These are phyloP conservation scores for Fringilla coelebs DNA, from an alignment of 2,797 vertebrate genomes.

Conservation along the genomic window DNA sequence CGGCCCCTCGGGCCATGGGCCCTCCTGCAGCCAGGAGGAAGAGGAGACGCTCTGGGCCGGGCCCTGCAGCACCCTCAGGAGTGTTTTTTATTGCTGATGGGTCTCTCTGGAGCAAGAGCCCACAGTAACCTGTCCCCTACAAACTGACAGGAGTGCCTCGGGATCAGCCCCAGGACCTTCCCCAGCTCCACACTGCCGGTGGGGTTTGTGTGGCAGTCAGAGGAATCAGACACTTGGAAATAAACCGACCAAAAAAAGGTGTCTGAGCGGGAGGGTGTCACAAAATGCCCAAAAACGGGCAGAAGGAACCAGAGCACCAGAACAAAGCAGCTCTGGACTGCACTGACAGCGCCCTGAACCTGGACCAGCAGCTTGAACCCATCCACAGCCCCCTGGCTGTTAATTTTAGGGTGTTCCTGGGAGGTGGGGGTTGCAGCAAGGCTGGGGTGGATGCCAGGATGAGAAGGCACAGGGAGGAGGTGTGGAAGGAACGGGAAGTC, in stretches of 20 bases:
- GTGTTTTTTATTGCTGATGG: neutral
- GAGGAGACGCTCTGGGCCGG: neutral
- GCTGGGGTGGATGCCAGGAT: neutral
- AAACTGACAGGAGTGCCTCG: rapidly evolving
- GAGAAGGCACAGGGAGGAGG: neutral
- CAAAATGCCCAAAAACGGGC: neutral
- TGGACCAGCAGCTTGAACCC: neutral
- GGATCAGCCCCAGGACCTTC: neutral
- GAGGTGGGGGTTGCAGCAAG: neutral
- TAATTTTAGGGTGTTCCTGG: neutral
- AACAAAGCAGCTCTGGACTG: neutral
- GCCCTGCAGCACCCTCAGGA: neutral
- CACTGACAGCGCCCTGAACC: neutral
- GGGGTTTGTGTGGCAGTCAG: neutral
- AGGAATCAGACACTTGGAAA: neutral
- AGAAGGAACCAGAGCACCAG: neutral
- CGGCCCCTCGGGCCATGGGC: neutral
- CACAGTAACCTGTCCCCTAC: neutral
- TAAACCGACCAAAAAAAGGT: neutral
- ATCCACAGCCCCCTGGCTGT: neutral
- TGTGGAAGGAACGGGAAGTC: neutral
- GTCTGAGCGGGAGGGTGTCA: rapidly evolving
- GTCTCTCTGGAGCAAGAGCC: neutral
- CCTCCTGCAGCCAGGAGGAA: neutral
- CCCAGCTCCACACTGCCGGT: neutral